Percentiles rank a stretch among this genome's conserved stretches.
Evolutionary conservation across 2,113 vertebrate genomes (phyloP).

Genomic region (Myotis davidii): DNA sequence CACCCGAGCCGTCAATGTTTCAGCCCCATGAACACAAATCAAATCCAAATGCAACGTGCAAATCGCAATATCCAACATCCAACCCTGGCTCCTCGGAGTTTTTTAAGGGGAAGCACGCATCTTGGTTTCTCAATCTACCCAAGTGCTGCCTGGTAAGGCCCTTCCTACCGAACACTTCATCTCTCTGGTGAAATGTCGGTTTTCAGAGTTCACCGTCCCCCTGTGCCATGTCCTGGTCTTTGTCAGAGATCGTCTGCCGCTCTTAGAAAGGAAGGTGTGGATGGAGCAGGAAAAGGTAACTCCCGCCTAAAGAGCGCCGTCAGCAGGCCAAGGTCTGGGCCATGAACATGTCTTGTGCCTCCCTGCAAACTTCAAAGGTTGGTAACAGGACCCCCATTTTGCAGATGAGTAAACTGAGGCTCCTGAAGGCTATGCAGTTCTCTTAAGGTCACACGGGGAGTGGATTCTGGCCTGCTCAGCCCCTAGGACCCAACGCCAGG

Average conservation of each 20-base stretch:
- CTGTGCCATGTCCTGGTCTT: background rate
- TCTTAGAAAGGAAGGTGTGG: background rate
- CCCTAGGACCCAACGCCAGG: background rate
- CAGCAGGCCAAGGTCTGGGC: background rate
- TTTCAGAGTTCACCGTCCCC: background rate
- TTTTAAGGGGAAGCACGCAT: background rate
- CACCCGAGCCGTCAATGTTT: background rate
- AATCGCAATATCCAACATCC: background rate
- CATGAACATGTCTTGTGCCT: too few species aligned
- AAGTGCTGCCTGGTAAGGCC: background rate
- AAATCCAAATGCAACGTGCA: background rate
- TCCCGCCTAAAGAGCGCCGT: fast-evolving
- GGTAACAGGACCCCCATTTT: background rate
- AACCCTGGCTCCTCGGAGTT: background rate
- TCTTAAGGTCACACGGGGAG: background rate
- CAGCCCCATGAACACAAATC: background rate
- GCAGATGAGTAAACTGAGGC: background rate
- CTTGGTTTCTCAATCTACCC: background rate
- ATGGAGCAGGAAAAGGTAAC: background rate
- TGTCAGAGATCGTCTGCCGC: background rate
- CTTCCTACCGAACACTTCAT: background rate
- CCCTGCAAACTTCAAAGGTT: background rate
- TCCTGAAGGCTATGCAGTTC: background rate
- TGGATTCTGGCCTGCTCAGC: background rate
- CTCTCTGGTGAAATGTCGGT: background rate